phyloP scores from a whole-genome alignment of 2,113 vertebrate genomes.

The Grus americana region DNA sequence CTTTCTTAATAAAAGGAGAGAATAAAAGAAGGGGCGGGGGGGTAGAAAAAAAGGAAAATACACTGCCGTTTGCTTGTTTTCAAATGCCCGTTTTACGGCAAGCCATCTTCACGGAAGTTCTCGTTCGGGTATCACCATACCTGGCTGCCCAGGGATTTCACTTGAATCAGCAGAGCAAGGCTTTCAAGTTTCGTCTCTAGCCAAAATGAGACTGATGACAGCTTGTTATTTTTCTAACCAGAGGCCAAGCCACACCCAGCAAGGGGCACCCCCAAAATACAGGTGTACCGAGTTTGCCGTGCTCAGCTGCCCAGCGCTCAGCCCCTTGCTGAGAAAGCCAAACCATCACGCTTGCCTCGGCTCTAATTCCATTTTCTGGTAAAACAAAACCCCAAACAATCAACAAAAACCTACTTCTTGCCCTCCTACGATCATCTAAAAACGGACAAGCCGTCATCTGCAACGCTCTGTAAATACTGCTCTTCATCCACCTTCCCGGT shows the following conservation, averaged over 20 bases:
- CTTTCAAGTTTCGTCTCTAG: not conserved
- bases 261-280: not conserved
- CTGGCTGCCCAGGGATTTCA: not conserved
- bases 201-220: not conserved
- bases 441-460: not conserved
- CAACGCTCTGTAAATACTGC: not conserved
- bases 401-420: not conserved
- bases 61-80: not conserved
- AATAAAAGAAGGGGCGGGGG: accelerated
- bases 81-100: not conserved
- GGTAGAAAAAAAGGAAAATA: not conserved
- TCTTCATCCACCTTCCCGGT: not conserved
- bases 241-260: not conserved
- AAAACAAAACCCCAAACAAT: too few relatives aligned
- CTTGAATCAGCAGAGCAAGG: not conserved
- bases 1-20: not conserved
- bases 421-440: not conserved
- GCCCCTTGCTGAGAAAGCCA: not conserved
- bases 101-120: not conserved
- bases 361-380: not conserved
- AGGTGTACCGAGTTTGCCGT: accelerated
- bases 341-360: accelerated
- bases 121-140: not conserved
- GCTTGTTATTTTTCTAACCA: not conserved
- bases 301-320: not conserved